These are phyloP conservation scores for Drusus annulatus DNA, from an alignment of 1,140 invertebrate genomes.

Conservation along the genomic window DNA sequence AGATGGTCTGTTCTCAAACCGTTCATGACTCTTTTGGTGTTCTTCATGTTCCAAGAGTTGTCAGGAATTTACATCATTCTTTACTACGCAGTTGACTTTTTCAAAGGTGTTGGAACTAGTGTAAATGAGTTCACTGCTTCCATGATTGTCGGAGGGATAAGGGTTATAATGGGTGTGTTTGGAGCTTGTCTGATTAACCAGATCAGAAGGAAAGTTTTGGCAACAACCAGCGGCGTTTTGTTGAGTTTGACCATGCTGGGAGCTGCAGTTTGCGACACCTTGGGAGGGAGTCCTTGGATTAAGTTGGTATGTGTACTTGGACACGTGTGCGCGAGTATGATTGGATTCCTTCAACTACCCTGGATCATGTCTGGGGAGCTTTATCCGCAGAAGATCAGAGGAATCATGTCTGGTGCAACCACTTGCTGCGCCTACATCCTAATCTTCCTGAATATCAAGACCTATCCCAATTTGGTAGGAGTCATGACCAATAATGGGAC, in stretches of 20 bases:
- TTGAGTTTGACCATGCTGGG: conserved; percentile 76
- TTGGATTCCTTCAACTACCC: conserved; percentile 81
- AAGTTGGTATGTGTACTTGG: conserved; percentile 77
- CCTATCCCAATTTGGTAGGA: conserved; percentile 76
- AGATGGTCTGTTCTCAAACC: conserved; percentile 73
- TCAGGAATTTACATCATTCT: conserved; percentile 84
- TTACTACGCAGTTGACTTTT: conserved; percentile 82
- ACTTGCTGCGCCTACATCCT: conserved; percentile 80
- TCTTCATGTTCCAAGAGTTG: conserved; percentile 81
- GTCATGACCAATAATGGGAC: conserved; percentile 78
- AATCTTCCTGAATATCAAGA: conserved; percentile 80
- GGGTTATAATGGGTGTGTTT: conserved; percentile 78
- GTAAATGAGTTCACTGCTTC: conserved; percentile 80
- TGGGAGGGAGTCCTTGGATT: conserved; percentile 70
- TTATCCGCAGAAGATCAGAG: conserved; percentile 79
- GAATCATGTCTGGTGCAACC: conserved; percentile 79
- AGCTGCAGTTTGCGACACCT: conserved; percentile 70
- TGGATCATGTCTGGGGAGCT: conserved; percentile 84
- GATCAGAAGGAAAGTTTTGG: conserved; percentile 77
- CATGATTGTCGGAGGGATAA: conserved; percentile 81
- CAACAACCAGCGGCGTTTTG: conserved; percentile 77
- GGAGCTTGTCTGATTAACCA: conserved; percentile 80
- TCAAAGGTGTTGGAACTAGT: conserved; percentile 77
- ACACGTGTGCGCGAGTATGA: conserved; percentile 81
- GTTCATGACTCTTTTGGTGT: conserved; percentile 75